A percentile compares a stretch with the other conserved stretches of the same genome.
phyloP scores from a whole-genome alignment of 2,888 invertebrate genomes.

The Stramonita haemastoma region DNA sequence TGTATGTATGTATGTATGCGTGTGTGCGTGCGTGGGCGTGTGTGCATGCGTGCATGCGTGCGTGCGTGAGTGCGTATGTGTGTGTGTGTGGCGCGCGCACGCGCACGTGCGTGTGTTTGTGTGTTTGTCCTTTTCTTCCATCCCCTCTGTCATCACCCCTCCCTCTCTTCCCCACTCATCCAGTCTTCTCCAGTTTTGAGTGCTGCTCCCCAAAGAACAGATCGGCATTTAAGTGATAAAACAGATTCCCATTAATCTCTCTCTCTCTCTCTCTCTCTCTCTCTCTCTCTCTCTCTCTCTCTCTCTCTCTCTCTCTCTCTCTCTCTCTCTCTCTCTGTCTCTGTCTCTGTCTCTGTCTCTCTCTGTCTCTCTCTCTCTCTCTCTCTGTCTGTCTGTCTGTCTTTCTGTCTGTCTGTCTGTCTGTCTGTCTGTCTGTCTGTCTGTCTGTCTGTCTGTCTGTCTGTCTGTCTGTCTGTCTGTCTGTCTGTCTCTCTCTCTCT shows the following conservation, averaged over 20 bases:
- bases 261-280: background rate
- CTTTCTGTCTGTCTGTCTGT: background rate
- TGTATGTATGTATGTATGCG: too few relatives aligned
- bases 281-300: background rate
- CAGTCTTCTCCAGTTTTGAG: background rate
- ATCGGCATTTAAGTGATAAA: too few relatives aligned
- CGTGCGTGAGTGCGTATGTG: too few relatives aligned
- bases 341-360: background rate
- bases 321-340: background rate
- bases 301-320: background rate
- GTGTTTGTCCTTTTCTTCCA: background rate
- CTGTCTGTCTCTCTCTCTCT: background rate
- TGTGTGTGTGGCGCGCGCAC: too few relatives aligned
- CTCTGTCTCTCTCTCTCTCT: background rate
- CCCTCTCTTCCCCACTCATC: background rate
- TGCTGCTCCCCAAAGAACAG: too few relatives aligned
- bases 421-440: background rate
- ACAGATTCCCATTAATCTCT: too few relatives aligned
- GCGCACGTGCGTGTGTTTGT: background rate
- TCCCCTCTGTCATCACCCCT: background rate
- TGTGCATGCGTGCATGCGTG: too few relatives aligned
- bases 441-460: background rate
- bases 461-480: background rate
- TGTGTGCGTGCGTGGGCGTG: too few relatives aligned
- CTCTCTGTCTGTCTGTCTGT: background rate